phyloP scores from a whole-genome alignment of 2,797 vertebrate species.

The Sebastolobus altivelis region DNA sequence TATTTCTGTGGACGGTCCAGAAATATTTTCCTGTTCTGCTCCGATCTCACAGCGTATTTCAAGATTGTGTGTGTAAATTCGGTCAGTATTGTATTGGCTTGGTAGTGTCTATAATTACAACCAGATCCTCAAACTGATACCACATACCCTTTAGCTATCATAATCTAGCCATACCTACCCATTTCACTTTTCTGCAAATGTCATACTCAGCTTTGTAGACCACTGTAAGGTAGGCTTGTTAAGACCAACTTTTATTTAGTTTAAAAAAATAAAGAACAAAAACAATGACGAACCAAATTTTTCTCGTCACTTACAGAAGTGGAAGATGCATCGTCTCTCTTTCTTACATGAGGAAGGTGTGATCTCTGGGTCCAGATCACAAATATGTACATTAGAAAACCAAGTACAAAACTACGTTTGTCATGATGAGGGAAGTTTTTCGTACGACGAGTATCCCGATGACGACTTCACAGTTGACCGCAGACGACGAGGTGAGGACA shows the following conservation, averaged over 20 bases:
- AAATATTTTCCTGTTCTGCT: constrained; percentile 15
- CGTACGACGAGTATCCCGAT: constrained; percentile 33
- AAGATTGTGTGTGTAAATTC: neutral
- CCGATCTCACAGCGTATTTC: neutral
- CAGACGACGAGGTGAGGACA: constrained; percentile 54
- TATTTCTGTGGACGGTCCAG: constrained; percentile 1
- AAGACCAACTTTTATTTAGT: constrained; percentile 74
- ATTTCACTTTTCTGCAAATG: neutral
- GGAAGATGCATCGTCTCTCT: constrained; percentile 60
- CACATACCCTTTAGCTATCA: neutral
- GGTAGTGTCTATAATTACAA: neutral
- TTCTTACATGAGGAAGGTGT: constrained; percentile 40
- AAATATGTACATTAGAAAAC: constrained; percentile 83
- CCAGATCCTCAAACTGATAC: neutral
- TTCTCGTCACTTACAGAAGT: constrained; percentile 50
- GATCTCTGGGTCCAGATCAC: constrained; percentile 65
- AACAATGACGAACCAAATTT: constrained; percentile 52
- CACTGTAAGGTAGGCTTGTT: constrained; percentile 44
- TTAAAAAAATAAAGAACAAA: constrained; percentile 40
- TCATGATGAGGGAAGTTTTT: constrained; percentile 40
- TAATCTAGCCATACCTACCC: too few relatives aligned
- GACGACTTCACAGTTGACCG: constrained; percentile 56
- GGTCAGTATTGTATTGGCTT: neutral
- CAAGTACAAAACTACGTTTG: constrained; percentile 78
- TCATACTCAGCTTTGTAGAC: constrained; percentile 29